Percentiles rank a stretch among this genome's conserved stretches.
Conservation (phyloP, 2,113 vertebrate genomes). For the Galeopterus variegatus region DNA sequence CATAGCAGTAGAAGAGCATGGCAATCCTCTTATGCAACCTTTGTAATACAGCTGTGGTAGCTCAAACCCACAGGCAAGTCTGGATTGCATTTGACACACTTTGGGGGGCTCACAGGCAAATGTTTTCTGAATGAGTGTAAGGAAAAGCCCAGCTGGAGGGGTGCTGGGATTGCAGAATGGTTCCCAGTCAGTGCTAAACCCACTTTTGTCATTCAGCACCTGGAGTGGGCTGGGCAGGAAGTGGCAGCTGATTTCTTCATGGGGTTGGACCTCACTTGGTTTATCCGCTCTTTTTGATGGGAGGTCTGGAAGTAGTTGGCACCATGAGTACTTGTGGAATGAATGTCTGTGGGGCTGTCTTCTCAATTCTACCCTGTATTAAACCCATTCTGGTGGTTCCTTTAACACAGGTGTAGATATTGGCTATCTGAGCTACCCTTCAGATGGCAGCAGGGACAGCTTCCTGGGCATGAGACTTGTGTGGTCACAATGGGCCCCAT, state of each 20-base stretch:
- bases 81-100: constrained; percentile 61
- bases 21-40: constrained; percentile 78
- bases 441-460: neutral
- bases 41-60: constrained; percentile 74
- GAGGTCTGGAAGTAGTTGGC: neutral
- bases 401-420: neutral
- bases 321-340: neutral
- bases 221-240: neutral
- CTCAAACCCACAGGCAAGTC: constrained; percentile 82
- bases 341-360: neutral
- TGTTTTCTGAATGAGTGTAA: constrained; percentile 51
- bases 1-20: neutral
- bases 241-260: neutral
- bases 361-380: neutral
- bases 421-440: neutral
- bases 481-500: fast-evolving
- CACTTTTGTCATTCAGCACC: neutral
- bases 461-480: neutral
- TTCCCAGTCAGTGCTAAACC: neutral
- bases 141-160: neutral
- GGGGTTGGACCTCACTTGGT: neutral
- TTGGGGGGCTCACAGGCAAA: constrained; percentile 30
- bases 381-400: neutral
- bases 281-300: neutral
- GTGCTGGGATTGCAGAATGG: neutral